phyloP scores from a whole-genome alignment of 2,888 invertebrate species.

The Galeruca laticollis region DNA sequence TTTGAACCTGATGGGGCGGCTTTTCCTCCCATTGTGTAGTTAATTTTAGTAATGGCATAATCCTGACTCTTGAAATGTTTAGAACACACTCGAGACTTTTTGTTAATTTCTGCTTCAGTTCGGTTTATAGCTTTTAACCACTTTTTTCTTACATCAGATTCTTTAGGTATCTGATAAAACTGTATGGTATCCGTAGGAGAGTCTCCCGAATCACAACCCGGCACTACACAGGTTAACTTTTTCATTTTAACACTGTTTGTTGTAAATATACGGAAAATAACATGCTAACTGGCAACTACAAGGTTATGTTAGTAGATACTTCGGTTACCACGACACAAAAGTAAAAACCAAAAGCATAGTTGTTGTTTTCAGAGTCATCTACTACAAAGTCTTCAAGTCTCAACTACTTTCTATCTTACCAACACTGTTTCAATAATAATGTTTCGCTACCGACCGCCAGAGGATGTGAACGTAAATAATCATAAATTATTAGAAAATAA shows the following conservation, averaged over 20 bases:
- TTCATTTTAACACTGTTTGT: slow-evolving; percentile 37
- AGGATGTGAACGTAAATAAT: neutral
- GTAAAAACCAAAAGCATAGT: slow-evolving; percentile 27
- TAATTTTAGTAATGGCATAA: slow-evolving; percentile 42
- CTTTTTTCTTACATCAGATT: slow-evolving; percentile 56
- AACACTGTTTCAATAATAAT: neutral
- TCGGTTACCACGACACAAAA: slow-evolving; percentile 42
- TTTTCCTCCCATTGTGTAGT: slow-evolving; percentile 39
- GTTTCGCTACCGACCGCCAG: neutral
- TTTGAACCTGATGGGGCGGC: slow-evolving; percentile 39
- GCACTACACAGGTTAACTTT: slow-evolving; percentile 44
- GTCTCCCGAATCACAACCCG: slow-evolving; percentile 38
- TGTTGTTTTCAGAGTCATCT: slow-evolving; percentile 27
- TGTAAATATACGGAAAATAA: slow-evolving; percentile 38
- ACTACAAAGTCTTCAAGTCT: neutral
- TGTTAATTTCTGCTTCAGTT: slow-evolving; percentile 44
- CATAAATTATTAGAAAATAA: neutral
- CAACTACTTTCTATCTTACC: neutral
- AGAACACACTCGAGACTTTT: slow-evolving; percentile 46
- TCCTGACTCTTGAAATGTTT: slow-evolving; percentile 46
- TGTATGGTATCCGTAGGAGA: slow-evolving; percentile 26
- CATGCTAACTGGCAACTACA: slow-evolving; percentile 39
- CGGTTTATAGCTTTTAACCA: slow-evolving; percentile 73
- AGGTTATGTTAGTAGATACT: slow-evolving; percentile 46
- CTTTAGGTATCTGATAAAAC: slow-evolving; percentile 47